Evolutionary conservation across 2,113 vertebrate genomes (phyloP).

Genomic region (Grammomys dolichurus): DNA sequence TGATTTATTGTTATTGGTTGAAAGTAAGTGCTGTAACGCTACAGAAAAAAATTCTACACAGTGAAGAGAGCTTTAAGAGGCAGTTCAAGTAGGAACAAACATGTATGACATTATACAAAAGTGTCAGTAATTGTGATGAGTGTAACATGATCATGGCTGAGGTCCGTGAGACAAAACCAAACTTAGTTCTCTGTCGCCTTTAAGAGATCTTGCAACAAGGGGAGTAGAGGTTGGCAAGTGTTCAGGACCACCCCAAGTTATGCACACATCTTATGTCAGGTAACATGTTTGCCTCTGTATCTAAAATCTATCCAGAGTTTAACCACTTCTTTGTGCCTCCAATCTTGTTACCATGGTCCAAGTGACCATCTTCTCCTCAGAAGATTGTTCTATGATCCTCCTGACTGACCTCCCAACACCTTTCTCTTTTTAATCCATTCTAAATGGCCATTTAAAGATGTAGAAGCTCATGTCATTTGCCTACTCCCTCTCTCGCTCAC

Average conservation of each 20-base stretch:
- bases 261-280: neutral
- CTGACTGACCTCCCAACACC: neutral
- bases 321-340: neutral
- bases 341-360: neutral
- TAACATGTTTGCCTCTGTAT: neutral
- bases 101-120: neutral
- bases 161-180: neutral
- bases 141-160: too few relatives aligned
- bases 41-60: neutral
- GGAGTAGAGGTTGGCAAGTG: neutral
- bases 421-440: neutral
- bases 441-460: conserved; percentile 13
- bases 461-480: neutral
- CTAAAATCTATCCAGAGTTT: neutral
- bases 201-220: neutral
- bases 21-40: neutral
- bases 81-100: neutral
- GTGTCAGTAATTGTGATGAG: neutral
- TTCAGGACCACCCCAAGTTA: neutral
- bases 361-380: neutral
- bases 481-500: neutral
- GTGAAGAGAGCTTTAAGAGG: neutral
- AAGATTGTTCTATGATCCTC: neutral
- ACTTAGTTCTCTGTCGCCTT: neutral
- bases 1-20: neutral